Percentiles rank a stretch among this genome's conserved stretches.
phyloP scores from a whole-genome alignment of 1,140 invertebrate species.

The Drosophila nigromelanica region DNA sequence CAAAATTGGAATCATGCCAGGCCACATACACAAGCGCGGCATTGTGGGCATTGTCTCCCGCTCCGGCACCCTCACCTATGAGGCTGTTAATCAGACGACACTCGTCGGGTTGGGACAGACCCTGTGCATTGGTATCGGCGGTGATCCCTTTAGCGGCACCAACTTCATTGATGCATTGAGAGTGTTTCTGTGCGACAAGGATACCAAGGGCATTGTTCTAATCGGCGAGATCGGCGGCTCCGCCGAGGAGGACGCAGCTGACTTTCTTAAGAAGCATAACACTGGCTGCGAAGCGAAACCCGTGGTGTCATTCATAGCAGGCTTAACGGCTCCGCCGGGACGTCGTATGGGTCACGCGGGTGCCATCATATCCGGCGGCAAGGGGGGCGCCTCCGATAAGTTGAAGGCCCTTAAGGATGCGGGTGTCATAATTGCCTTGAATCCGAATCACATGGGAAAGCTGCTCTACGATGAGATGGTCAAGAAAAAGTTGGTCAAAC shows the following conservation, averaged over 20 bases:
- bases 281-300: conserved; percentile 94
- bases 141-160: conserved; percentile 99
- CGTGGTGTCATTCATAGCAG: conserved; percentile 99
- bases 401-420: conserved; percentile 96
- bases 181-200: conserved; percentile 95
- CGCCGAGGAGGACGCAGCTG: conserved; percentile 98
- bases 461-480: conserved; percentile 92
- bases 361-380: conserved; percentile 99
- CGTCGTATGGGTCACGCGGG: conserved; percentile 99
- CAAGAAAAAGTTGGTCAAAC: conserved; percentile 46
- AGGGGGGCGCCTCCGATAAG: conserved; percentile 98
- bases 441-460: conserved; percentile 97
- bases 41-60: conserved; percentile 98
- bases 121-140: conserved; percentile 98
- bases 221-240: conserved; percentile 99
- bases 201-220: conserved; percentile 97
- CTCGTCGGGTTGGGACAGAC: conserved; percentile 97
- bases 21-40: conserved; percentile 97
- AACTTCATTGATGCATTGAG: conserved; percentile 99
- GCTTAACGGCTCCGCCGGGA: conserved; percentile 98
- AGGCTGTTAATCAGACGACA: conserved; percentile 98
- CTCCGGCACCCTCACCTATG: conserved; percentile 99
- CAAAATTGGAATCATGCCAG: conserved; percentile 99
- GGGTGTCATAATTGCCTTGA: conserved; percentile 95
- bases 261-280: conserved; percentile 96